Conservation (phyloP, 2,888 invertebrate species). For the Alentia gelatinosa region DNA sequence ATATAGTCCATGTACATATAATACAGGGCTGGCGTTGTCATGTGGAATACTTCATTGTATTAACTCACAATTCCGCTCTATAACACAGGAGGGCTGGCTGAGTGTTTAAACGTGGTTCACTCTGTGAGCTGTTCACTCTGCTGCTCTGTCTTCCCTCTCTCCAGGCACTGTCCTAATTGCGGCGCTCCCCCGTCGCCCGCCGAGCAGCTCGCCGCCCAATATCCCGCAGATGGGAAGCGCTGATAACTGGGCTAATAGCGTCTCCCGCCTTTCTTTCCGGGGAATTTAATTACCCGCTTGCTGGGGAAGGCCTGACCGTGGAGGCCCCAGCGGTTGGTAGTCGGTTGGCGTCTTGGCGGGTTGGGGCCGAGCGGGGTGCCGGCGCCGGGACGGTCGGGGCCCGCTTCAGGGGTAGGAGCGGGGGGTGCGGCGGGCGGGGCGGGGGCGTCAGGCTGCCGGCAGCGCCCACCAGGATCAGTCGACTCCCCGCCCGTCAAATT, state of each 20-base stretch:
- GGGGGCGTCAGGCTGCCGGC: constrained; percentile 12
- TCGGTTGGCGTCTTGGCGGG: constrained; percentile 6
- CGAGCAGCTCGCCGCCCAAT: not conserved
- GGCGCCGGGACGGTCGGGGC: not conserved
- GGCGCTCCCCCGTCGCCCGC: not conserved
- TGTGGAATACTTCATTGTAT: too few relatives aligned
- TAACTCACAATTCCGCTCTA: too few relatives aligned
- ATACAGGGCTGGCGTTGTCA: too few relatives aligned
- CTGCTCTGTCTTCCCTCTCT: not conserved
- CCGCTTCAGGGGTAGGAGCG: not conserved
- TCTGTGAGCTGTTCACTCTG: not conserved
- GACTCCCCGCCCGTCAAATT: constrained; percentile 31
- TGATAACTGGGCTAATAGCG: constrained; percentile 42
- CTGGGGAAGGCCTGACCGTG: constrained; percentile 4
- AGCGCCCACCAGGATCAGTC: not conserved
- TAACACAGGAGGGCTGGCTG: too few relatives aligned
- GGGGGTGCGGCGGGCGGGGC: not conserved
- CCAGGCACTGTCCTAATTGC: constrained; percentile 29
- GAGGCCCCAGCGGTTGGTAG: constrained; percentile 1
- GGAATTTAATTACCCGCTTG: constrained; percentile 50
- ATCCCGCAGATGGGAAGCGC: constrained; percentile 33
- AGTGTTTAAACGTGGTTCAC: not conserved
- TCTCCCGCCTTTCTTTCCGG: constrained; percentile 45
- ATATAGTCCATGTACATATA: too few relatives aligned
- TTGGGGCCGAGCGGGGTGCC: not conserved